These are phyloP conservation scores for Ciconia boyciana DNA, from an alignment of 2,113 vertebrate species.

Conservation along the genomic window DNA sequence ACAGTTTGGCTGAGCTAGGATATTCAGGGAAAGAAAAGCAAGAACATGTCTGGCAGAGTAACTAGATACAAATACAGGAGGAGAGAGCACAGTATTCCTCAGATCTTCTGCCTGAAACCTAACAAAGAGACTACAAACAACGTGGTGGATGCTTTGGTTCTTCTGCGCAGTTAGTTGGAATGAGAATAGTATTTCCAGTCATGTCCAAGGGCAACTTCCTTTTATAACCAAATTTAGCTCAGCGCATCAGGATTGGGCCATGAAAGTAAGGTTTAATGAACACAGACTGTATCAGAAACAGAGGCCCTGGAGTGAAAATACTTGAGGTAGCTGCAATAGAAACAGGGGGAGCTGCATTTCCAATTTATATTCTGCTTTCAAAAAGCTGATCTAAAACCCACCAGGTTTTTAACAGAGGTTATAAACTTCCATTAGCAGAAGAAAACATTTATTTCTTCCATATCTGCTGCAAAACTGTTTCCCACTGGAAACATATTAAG, in stretches of 20 bases:
- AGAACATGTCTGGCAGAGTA: neutral
- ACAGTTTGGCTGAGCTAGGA: neutral
- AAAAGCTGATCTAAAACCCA: neutral
- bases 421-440: conserved; percentile 26
- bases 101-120: neutral
- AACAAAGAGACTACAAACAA: neutral
- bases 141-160: neutral
- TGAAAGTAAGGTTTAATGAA: neutral
- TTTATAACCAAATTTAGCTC: neutral
- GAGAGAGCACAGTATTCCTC: neutral
- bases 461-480: neutral
- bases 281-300: neutral
- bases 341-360: neutral
- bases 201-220: neutral
- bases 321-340: neutral
- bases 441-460: neutral
- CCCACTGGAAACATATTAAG: neutral
- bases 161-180: neutral
- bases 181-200: neutral
- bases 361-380: neutral
- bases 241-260: neutral
- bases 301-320: neutral
- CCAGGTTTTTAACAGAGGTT: neutral
- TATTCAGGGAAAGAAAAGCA: neutral
- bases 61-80: neutral